These are phyloP conservation scores for Sminthopsis crassicaudata DNA, from an alignment of 2,113 vertebrate species.

Conservation along the genomic window DNA sequence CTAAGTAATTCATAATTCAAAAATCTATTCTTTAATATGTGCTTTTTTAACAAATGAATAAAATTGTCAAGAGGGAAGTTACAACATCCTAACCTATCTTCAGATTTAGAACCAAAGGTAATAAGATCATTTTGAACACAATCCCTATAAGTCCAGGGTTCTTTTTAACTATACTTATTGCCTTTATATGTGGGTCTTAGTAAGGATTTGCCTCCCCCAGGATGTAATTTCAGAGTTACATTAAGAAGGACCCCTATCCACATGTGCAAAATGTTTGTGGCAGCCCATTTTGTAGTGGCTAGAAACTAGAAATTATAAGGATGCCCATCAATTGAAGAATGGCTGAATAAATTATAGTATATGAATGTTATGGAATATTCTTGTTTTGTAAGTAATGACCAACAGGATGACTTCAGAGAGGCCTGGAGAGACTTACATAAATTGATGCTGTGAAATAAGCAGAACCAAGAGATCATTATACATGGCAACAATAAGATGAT, in stretches of 20 bases:
- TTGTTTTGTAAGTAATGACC: too few species aligned
- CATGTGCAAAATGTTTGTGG: too few species aligned
- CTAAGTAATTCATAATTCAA: background rate
- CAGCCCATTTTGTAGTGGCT: too few species aligned
- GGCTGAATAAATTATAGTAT: too few species aligned
- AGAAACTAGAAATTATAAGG: too few species aligned
- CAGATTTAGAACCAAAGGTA: background rate
- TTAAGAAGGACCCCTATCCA: background rate
- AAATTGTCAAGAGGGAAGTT: background rate
- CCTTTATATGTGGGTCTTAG: background rate
- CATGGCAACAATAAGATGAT: too few species aligned
- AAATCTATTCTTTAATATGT: background rate
- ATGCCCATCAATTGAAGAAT: too few species aligned
- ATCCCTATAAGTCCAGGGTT: background rate
- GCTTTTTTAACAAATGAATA: background rate
- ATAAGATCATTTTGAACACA: background rate
- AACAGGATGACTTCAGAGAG: too few species aligned
- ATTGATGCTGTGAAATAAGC: too few species aligned
- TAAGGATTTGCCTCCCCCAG: background rate
- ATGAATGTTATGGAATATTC: too few species aligned
- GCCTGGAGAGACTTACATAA: too few species aligned
- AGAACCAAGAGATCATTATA: too few species aligned
- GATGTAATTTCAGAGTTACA: background rate
- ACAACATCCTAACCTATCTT: background rate
- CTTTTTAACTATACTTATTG: background rate